Base-by-base conservation (phyloP, 2,113 vertebrate species). In the Turnix velox region DNA sequence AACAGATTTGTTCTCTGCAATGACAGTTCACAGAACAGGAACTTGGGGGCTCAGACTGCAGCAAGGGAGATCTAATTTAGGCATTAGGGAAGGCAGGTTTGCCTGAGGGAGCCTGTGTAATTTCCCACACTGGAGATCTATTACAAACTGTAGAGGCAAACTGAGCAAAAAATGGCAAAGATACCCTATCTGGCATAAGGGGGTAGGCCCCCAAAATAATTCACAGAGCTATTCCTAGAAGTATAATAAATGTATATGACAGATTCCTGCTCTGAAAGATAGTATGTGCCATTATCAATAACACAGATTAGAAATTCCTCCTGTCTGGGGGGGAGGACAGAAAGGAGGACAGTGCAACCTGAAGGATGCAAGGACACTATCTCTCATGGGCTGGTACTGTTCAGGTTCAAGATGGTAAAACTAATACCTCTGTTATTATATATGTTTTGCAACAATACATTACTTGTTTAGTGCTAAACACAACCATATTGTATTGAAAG, bases 171-270 rank as follows among this genome's bases (percentile, higher is more conserved):
- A 69, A 12, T 4, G 46, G 33, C 9, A 1, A 46, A 55, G 73
- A 54, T 1, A 88, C 35, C 59, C 57, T 35, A 51, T 39, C 0
- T 0, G 9, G 19, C 17, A 2, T 25, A 72, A 65, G 4, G 2
- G 31, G 9, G 9, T 8, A 35, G 65, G 48, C 28, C 71, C 27
- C 81, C 30, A 49, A 91, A 92, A 57, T 75, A 78, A 84, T 10
- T 74, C 40, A 48, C 88, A 58, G 35, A 75, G 35, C 52, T 68
- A 18, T 40, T 76, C 45, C 75, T 79, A n/a, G 1, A 8, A 54
- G 35, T 55, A 33, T 13, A 20, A 55, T 55, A 55, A 31, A 55
- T 37, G 33, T 3, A 3, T 18, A 43, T 23, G 49, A 75, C 12
- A 89, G n/a, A 88, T 28, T 87, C 40, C 31, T 49, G 40, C 45